Evolutionary conservation across 2,113 vertebrate genomes (phyloP).

Genomic region (Scartelaos histophorus): DNA sequence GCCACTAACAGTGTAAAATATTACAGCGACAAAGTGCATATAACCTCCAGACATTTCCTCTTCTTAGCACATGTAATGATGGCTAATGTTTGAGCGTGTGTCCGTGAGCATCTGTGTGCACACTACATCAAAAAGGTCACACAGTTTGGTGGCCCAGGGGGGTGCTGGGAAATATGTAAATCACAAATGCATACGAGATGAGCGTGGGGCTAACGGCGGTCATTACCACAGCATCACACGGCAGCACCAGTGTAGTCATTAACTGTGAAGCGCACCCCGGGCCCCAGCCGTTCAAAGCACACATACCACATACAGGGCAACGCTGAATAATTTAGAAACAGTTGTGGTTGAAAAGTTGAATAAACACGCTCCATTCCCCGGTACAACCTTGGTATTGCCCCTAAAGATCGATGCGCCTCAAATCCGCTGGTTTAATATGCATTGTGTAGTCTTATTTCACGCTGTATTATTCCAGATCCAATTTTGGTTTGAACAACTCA

Average conservation of each 20-base stretch:
- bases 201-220: constrained; percentile 69
- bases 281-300: constrained; percentile 64
- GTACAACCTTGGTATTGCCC: constrained; percentile 17
- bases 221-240: constrained; percentile 63
- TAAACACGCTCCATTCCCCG: constrained; percentile 50
- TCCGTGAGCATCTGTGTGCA: constrained; percentile 47
- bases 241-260: constrained; percentile 61
- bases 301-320: constrained; percentile 55
- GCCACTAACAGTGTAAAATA: constrained; percentile 10
- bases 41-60: constrained; percentile 14
- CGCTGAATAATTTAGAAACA: constrained; percentile 64
- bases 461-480: constrained; percentile 4
- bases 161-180: constrained; percentile 70
- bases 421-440: constrained; percentile 23
- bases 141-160: constrained; percentile 54
- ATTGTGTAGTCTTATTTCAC: constrained; percentile 16
- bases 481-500: constrained; percentile 18
- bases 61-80: constrained; percentile 47
- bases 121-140: constrained; percentile 72
- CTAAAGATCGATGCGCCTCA: constrained; percentile 34
- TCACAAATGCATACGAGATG: constrained; percentile 66
- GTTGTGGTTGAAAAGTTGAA: constrained; percentile 62
- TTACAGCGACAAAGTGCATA: constrained; percentile 20
- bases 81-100: constrained; percentile 37
- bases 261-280: constrained; percentile 54